Conservation (phyloP, 2,113 vertebrate genomes). For the Rynchops niger region DNA sequence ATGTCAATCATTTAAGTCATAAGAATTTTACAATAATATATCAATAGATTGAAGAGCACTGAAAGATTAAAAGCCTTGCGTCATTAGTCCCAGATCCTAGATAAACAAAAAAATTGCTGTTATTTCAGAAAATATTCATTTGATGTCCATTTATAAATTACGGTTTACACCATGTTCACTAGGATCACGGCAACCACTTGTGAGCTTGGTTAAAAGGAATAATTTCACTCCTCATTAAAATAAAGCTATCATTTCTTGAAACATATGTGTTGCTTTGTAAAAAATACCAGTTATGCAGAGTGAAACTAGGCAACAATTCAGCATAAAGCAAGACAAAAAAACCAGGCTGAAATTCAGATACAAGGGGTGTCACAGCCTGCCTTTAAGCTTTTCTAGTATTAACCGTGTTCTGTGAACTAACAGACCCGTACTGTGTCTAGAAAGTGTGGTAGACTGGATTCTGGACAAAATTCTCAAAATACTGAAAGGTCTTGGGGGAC, state of each 20-base stretch:
- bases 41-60: neutral
- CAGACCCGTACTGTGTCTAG: neutral
- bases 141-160: neutral
- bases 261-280: neutral
- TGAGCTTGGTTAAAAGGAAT: neutral
- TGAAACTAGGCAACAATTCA: neutral
- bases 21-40: neutral
- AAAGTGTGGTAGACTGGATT: neutral
- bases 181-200: neutral
- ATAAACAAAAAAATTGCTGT: neutral
- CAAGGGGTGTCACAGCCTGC: neutral
- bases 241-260: neutral
- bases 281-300: neutral
- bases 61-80: neutral
- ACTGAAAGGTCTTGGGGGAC: neutral
- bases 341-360: neutral
- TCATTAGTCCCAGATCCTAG: neutral
- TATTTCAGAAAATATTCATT: neutral
- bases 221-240: neutral
- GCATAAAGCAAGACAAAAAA: neutral
- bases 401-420: neutral
- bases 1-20: neutral
- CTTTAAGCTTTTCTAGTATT: neutral
- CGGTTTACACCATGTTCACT: neutral
- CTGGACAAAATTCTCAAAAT: neutral